A percentile compares a stretch with the other conserved stretches of the same genome.
These are phyloP conservation scores for Eospalax fontanierii DNA, from an alignment of 2,797 vertebrate species.

Conservation along the genomic window DNA sequence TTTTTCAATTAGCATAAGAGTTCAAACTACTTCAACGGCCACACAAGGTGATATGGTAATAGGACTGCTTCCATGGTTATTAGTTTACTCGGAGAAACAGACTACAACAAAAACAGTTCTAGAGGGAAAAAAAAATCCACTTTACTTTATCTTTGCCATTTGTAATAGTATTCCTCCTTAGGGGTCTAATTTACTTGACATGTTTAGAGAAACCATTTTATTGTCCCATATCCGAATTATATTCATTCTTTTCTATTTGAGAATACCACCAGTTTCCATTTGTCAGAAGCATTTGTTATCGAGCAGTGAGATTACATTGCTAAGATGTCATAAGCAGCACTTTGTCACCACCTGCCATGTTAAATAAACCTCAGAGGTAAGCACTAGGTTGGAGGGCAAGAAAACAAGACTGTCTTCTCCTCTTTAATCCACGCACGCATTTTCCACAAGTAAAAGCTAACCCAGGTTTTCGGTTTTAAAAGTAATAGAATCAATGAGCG, in stretches of 20 bases:
- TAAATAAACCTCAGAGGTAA: constrained; percentile 81
- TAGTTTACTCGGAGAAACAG: constrained; percentile 86
- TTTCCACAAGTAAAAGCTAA: neutral
- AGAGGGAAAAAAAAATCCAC: neutral
- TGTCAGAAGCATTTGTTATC: constrained; percentile 82
- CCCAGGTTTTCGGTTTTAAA: constrained; percentile 46
- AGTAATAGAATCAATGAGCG: constrained; percentile 9
- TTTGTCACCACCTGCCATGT: constrained; percentile 87
- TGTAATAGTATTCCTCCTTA: constrained; percentile 76
- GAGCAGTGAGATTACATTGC: constrained; percentile 82
- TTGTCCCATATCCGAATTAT: constrained; percentile 69
- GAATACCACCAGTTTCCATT: constrained; percentile 81
- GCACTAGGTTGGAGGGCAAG: constrained; percentile 81
- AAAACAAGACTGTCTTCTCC: constrained; percentile 77
- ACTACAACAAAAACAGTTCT: constrained; percentile 65
- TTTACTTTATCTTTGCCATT: constrained; percentile 75
- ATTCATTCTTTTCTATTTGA: constrained; percentile 66
- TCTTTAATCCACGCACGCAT: constrained; percentile 78
- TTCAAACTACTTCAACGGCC: constrained; percentile 81
- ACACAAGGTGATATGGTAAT: constrained; percentile 82
- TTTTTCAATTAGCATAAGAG: constrained; percentile 85
- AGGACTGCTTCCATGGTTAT: constrained; percentile 76
- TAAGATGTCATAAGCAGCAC: constrained; percentile 85
- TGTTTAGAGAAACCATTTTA: constrained; percentile 80
- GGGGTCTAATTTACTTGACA: constrained; percentile 84